A percentile compares a stretch with the other conserved stretches of the same genome.
Conservation (phyloP, 2,888 invertebrate species). For the Steromphala cineraria region DNA sequence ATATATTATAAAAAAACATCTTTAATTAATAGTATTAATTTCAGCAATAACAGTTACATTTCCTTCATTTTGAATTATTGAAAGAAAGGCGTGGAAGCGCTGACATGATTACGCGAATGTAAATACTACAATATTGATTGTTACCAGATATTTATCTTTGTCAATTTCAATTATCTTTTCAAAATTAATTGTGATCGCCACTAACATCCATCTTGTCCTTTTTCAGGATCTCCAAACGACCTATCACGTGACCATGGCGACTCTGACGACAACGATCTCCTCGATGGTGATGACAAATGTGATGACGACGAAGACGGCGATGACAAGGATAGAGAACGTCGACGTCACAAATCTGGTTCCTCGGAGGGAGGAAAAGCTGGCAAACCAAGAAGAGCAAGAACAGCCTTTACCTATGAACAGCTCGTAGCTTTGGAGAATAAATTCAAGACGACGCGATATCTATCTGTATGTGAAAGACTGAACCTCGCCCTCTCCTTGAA, state of each 20-base stretch:
- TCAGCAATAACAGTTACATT: background rate
- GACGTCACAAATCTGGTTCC: conserved; percentile 21
- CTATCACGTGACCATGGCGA: conserved; percentile 46
- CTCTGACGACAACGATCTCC: conserved; percentile 33
- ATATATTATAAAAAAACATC: no score
- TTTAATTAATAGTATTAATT: no score
- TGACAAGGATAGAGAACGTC: conserved; percentile 27
- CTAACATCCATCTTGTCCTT: conserved; percentile 19
- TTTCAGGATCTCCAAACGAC: conserved; percentile 39
- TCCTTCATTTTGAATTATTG: no score
- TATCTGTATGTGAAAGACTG: conserved; percentile 97
- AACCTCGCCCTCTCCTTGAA: conserved; percentile 95
- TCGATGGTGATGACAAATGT: conserved; percentile 42
- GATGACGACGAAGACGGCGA: conserved; percentile 30
- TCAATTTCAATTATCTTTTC: background rate
- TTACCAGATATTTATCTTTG: no score
- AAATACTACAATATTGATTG: no score
- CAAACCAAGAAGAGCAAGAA: conserved; percentile 92
- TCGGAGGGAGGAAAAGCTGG: conserved; percentile 76
- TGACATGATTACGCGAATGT: no score
- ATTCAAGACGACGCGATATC: conserved; percentile 94
- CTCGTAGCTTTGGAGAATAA: conserved; percentile 98
- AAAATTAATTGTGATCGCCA: background rate
- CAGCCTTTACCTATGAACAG: conserved; percentile 98
- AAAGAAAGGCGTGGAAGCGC: no score